Evolutionary conservation across 2,797 vertebrate species (phyloP).

Genomic region (Stomatorhinus walkeri): DNA sequence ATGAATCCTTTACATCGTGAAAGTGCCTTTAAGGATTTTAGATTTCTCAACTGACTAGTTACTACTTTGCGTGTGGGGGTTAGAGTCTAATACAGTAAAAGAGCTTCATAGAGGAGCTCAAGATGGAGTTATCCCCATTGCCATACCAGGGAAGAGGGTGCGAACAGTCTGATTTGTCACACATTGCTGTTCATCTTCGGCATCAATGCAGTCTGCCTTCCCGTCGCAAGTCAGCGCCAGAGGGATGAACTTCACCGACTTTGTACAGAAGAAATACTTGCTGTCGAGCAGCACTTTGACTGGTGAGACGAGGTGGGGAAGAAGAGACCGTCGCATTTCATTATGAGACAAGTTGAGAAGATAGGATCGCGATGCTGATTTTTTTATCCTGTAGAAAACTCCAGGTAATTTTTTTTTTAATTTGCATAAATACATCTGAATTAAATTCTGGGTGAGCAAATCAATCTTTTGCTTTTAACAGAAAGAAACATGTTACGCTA

Average conservation of each 20-base stretch:
- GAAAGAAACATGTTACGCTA: background rate
- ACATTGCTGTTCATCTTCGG: slow-evolving; percentile 75
- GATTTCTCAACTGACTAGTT: background rate
- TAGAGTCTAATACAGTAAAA: background rate
- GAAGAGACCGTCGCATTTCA: background rate
- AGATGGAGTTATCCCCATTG: background rate
- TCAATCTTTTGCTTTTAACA: background rate
- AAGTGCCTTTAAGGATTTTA: background rate
- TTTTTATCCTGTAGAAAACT: background rate
- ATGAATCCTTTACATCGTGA: background rate
- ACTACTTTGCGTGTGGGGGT: background rate
- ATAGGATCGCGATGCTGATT: background rate
- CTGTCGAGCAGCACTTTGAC: slow-evolving; percentile 71
- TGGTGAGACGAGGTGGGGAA: slow-evolving; percentile 34
- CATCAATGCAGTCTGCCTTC: slow-evolving; percentile 60
- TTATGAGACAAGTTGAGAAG: background rate
- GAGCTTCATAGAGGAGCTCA: background rate
- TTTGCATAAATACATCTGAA: background rate
- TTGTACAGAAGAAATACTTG: slow-evolving; percentile 75
- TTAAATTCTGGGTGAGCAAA: background rate
- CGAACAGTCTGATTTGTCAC: slow-evolving; percentile 45
- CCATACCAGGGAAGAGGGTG: slow-evolving; percentile 58
- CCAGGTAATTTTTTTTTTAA: background rate
- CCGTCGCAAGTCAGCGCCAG: slow-evolving; percentile 67
- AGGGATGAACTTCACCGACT: slow-evolving; percentile 68